Base-by-base conservation (phyloP, 2,888 invertebrate genomes). In the Drosophila algonquin region DNA sequence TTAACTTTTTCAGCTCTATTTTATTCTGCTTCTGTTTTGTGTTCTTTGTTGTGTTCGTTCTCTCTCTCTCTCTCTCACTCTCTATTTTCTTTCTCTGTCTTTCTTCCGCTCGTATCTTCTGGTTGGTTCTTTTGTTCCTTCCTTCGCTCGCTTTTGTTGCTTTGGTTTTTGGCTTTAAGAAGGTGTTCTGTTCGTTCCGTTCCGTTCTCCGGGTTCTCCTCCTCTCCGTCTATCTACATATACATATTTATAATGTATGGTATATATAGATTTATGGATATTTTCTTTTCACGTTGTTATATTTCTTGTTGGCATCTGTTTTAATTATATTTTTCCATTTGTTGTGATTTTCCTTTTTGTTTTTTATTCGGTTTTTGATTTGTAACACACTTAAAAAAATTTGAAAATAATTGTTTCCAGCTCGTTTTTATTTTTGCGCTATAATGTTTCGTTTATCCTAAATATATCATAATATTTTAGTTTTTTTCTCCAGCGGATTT, bases 261-360 rank as follows among this genome's bases (percentile, higher is more conserved):
- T 53, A 64, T 63, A 63, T 65, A 67, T 67, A 65, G 67, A 67
- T 57, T 65, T 67, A 67, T 67, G 65, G 67, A 67, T 67, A 65
- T 57, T 67, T 67, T 24, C 27, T 10, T 61, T 54, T 52, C 55
- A 53, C 58, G 58, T 44, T 59, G 64, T 27, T 21, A 44, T 27
- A 30, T 30, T 59, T 14, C n/a, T 12, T 48, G 16, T 51, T 40
- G 24, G 50, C 32, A 35, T 58, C 53, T 60, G 30, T 45, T 21
- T 18, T 7, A 30, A 30, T 59, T 52, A 12, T 24, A 45, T 53
- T 67, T 52, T 50, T 35, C 46, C 32, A 35, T 58, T 60, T 60
- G 18, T 44, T 40, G 14, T 18, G 32, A 30, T 59, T 52, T 24
- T 24, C 21, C 63, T 52, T 14, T 46, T 62, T 57, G 32, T 30